Conservation (phyloP, 2,113 vertebrate species). For the Carassius carassius region DNA sequence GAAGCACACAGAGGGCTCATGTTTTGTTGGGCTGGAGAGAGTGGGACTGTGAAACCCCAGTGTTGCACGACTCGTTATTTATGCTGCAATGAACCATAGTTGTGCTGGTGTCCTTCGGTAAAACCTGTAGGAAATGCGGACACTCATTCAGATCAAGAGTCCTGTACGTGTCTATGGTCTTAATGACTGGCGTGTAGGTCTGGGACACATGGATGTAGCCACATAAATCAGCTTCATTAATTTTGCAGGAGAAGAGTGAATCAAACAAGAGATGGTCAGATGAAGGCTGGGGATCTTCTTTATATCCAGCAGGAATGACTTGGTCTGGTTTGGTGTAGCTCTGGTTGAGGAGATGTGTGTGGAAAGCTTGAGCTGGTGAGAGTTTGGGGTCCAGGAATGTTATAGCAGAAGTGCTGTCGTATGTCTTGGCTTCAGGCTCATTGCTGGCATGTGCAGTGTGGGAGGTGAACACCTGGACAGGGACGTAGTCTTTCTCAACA, state of each 20-base stretch:
- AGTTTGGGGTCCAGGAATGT: not conserved
- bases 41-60: not conserved
- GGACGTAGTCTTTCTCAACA: not conserved
- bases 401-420: not conserved
- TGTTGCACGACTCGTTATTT: not conserved
- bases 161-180: not conserved
- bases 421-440: not conserved
- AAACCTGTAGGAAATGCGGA: not conserved
- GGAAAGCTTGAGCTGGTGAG: not conserved
- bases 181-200: not conserved
- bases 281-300: not conserved
- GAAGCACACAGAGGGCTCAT: not conserved
- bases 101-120: not conserved
- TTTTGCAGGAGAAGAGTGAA: not conserved
- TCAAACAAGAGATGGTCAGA: not conserved
- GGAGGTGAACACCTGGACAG: slow-evolving; percentile 13
- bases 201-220: slow-evolving; percentile 40
- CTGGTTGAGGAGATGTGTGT: not conserved
- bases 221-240: not conserved
- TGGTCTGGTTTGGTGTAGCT: not conserved
- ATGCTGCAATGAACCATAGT: not conserved
- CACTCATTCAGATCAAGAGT: not conserved
- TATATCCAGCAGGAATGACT: not conserved
- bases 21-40: not conserved
- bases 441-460: not conserved